phyloP scores from a whole-genome alignment of 2,888 invertebrate species.

The Macrosoma leucophasiata region DNA sequence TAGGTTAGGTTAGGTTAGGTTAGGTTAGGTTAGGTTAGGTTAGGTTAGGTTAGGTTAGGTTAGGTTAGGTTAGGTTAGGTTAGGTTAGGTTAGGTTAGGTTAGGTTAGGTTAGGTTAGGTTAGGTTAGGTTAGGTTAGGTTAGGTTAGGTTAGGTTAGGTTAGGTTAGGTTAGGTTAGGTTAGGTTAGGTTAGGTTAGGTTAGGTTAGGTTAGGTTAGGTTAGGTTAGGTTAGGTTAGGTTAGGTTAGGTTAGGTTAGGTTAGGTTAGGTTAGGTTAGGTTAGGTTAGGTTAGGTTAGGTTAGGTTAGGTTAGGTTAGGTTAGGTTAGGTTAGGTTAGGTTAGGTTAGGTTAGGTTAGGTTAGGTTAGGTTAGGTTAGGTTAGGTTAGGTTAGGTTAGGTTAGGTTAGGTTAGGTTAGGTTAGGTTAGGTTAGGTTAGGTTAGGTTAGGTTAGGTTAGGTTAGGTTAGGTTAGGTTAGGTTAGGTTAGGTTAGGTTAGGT shows the following conservation, averaged over 20 bases:
- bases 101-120: slow-evolving; percentile 31
- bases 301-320: slow-evolving; percentile 26
- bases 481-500: slow-evolving; percentile 14
- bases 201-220: slow-evolving; percentile 17
- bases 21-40: slow-evolving; percentile 27
- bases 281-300: slow-evolving; percentile 27
- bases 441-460: slow-evolving; percentile 23
- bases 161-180: slow-evolving; percentile 17
- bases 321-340: slow-evolving; percentile 28
- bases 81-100: slow-evolving; percentile 30
- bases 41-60: slow-evolving; percentile 28
- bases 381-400: slow-evolving; percentile 23
- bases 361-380: slow-evolving; percentile 25
- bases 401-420: slow-evolving; percentile 22
- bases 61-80: slow-evolving; percentile 30
- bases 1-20: slow-evolving; percentile 28
- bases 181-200: slow-evolving; percentile 17
- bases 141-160: slow-evolving; percentile 30
- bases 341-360: slow-evolving; percentile 24
- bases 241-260: slow-evolving; percentile 13
- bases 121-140: slow-evolving; percentile 32
- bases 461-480: slow-evolving; percentile 18
- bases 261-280: slow-evolving; percentile 24
- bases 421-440: slow-evolving; percentile 22
- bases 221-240: slow-evolving; percentile 18